Percentiles rank a stretch among this genome's conserved stretches.
Conservation (phyloP, 2,797 vertebrate species). For the Coluber constrictor region DNA sequence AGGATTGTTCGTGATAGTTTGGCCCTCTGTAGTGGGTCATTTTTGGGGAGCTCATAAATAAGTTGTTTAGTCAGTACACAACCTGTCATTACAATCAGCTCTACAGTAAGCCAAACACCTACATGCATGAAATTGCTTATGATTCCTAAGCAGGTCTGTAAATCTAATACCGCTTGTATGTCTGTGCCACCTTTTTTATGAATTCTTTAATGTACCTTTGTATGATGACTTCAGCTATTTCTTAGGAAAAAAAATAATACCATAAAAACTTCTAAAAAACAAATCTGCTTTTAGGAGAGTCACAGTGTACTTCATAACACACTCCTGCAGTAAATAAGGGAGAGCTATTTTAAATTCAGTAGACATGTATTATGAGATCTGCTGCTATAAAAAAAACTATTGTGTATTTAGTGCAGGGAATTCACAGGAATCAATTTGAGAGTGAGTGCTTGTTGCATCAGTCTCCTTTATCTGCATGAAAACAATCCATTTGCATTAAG, state of each 20-base stretch:
- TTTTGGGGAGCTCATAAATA: not conserved
- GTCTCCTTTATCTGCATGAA: not conserved
- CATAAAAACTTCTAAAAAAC: not conserved
- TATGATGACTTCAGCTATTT: not conserved
- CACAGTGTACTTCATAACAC: not conserved
- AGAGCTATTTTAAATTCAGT: not conserved
- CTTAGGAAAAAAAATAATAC: not conserved
- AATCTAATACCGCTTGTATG: not conserved
- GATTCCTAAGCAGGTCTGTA: not conserved
- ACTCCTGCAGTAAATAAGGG: not conserved
- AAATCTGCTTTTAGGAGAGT: not conserved
- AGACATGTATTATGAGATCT: not conserved
- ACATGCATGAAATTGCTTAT: not conserved
- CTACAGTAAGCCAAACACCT: not conserved
- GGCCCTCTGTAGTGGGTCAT: not conserved
- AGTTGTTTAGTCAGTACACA: not conserved
- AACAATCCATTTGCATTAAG: not conserved
- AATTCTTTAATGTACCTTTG: not conserved
- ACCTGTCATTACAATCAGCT: not conserved
- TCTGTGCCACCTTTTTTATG: not conserved
- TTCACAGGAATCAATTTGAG: not conserved
- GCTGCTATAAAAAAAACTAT: not conserved
- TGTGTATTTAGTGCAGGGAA: not conserved
- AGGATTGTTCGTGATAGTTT: not conserved
- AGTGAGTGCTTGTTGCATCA: too few species aligned